Percentiles rank a stretch among this genome's conserved stretches.
phyloP scores from a whole-genome alignment of 37 sponge, comb jelly and placozoan genomes.

The Diacarnus erythraeanus region DNA sequence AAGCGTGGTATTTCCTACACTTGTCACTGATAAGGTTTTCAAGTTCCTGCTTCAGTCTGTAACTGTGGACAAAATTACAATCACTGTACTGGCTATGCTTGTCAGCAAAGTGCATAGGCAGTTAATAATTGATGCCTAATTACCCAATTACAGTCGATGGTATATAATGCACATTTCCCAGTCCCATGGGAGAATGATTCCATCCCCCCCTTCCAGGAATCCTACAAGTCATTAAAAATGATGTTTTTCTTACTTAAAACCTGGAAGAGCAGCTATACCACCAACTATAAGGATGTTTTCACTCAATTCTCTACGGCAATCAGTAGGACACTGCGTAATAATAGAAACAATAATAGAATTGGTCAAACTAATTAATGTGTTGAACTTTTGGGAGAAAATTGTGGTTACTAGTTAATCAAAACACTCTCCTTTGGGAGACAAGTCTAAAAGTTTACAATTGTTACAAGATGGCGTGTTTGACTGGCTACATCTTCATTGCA shows the following conservation, averaged over 20 bases:
- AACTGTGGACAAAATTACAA: slow-evolving; percentile 38
- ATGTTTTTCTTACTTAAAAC: slow-evolving; percentile 68
- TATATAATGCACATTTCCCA: too few relatives aligned
- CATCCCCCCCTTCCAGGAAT: too few relatives aligned
- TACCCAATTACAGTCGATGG: too few relatives aligned
- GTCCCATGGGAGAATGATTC: too few relatives aligned
- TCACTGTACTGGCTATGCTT: background rate
- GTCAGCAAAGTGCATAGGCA: background rate
- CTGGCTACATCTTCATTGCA: too few relatives aligned
- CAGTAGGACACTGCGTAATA: slow-evolving; percentile 68
- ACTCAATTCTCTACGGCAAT: slow-evolving; percentile 62
- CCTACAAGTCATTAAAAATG: background rate
- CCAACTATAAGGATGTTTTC: slow-evolving; percentile 87
- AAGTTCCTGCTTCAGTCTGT: slow-evolving; percentile 75
- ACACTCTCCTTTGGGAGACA: too few relatives aligned
- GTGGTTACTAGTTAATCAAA: too few relatives aligned
- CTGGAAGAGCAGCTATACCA: slow-evolving; percentile 68
- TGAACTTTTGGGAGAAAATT: too few relatives aligned
- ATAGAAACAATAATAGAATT: background rate
- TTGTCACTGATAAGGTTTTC: slow-evolving; percentile 26
- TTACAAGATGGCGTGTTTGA: too few relatives aligned
- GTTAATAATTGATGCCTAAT: too few relatives aligned
- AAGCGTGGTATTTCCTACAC: slow-evolving; percentile 18
- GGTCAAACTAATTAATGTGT: background rate
- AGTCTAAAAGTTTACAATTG: too few relatives aligned